phyloP scores from a whole-genome alignment of 2,888 invertebrate species.

The Steromphala cineraria region DNA sequence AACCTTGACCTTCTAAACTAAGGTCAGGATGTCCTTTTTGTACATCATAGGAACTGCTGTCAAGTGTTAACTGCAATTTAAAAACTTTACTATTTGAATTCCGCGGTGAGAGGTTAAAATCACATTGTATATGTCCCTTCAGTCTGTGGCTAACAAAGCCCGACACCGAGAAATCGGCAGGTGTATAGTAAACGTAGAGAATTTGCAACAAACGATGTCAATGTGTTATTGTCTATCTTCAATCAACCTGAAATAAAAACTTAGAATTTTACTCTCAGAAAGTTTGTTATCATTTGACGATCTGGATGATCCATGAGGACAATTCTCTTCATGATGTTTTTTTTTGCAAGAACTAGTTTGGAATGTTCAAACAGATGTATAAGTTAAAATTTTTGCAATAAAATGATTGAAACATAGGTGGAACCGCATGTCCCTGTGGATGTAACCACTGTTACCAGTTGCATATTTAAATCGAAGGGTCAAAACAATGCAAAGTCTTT shows the following conservation, averaged over 20 bases:
- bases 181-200: conserved; percentile 23
- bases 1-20: conserved; percentile 11
- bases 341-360: too few relatives aligned
- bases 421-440: too few relatives aligned
- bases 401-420: too few relatives aligned
- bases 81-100: conserved; percentile 24
- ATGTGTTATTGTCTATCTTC: conserved; percentile 32
- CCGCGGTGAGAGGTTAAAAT: conserved; percentile 18
- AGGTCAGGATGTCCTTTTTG: conserved; percentile 23
- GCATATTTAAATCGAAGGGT: too few relatives aligned
- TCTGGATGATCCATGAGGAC: too few relatives aligned
- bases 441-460: too few relatives aligned
- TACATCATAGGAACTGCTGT: conserved; percentile 27
- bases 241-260: conserved; percentile 30
- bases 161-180: conserved; percentile 1
- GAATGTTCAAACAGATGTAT: too few relatives aligned
- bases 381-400: too few relatives aligned
- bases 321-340: too few relatives aligned
- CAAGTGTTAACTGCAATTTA: conserved; percentile 26
- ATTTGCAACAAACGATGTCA: conserved; percentile 30
- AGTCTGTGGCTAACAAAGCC: conserved; percentile 14
- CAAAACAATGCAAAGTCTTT: too few relatives aligned
- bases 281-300: background rate
- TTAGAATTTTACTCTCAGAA: conserved; percentile 25
- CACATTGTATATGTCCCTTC: conserved; percentile 15